Evolutionary conservation across 2,888 invertebrate species (phyloP), one percentile per base, ranked within the genome.

Genomic region (Drosophila eohydei): DNA sequence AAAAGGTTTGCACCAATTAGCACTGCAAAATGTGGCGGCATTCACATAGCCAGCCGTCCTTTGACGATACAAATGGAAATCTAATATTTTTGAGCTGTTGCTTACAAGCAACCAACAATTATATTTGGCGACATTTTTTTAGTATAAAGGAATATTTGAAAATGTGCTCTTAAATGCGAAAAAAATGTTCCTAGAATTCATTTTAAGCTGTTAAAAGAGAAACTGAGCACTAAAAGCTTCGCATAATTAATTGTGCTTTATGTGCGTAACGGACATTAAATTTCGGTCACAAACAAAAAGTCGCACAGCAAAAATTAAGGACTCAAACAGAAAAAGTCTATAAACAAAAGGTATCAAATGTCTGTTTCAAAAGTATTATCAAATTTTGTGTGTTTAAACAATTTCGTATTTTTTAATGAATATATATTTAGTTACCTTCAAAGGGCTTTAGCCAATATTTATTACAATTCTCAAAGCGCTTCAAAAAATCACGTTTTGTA

Each of bases 1-100:
- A 36, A 44, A 30, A 44, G 44, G 55, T 34, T 40, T 16, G 51
- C 56, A 46, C 46, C 69, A 78, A 70, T 78, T 65, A 65, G 52
- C 58, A 48, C 34, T 62, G 56, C 48, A 57, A 46, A 41, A 44
- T 50, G 51, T 62, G 36, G 58, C 36, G 38, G 7, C 16, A 21
- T 34, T 11, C 14, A 36, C 36, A 14, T 21, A 21, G 21, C 21
- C 21, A 21, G 21, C 21, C 21, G 34, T 34, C 30, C 56, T 60
- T 66, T 46, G 46, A n/a, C n/a, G 38, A 61, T 44, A 54, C 12
- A 16, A 57, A 12, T 26, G 3, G 34, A 41, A 61, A 67, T 55
- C 38, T 55, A 21, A 48, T 14, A 9, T 32, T 51, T 52, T 54
- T 40, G 16, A 40, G 38, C 30, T 34, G 50, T 16, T 50, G 48